Evolutionary conservation across 2,113 vertebrate genomes (phyloP).

Genomic region (Chloropsis hardwickii): DNA sequence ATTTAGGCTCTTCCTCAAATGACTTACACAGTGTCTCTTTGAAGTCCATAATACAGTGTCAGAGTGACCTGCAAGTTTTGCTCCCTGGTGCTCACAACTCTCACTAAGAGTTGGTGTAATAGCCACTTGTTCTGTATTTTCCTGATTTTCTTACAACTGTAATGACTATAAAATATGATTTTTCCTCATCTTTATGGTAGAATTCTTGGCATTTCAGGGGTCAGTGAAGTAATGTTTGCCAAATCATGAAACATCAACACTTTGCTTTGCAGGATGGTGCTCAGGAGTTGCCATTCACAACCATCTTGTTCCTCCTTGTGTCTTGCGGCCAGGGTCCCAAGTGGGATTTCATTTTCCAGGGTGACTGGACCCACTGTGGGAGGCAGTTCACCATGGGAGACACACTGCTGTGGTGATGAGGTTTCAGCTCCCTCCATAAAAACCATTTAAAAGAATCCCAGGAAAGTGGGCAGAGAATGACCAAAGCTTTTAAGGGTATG

Average conservation of each 20-base stretch:
- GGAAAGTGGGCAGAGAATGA: neutral
- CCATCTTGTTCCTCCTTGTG: neutral
- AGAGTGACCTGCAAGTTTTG: neutral
- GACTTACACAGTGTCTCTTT: neutral
- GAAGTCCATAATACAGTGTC: neutral
- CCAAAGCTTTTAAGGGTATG: neutral
- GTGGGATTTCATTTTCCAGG: neutral
- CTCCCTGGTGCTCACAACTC: neutral
- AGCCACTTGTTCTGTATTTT: neutral
- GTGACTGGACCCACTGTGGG: neutral
- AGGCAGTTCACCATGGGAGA: neutral
- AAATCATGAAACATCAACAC: neutral
- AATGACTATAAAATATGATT: neutral
- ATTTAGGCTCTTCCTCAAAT: neutral
- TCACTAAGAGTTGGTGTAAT: neutral
- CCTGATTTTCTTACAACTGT: neutral
- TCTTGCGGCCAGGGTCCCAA: neutral
- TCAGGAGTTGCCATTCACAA: neutral
- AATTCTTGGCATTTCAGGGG: neutral
- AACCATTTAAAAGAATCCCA: neutral
- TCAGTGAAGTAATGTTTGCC: neutral
- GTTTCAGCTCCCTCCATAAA: neutral
- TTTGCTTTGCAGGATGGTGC: neutral
- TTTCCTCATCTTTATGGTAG: neutral
- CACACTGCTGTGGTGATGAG: fast-evolving